These are phyloP conservation scores for Hippocampus zosterae DNA, from an alignment of 2,113 vertebrate genomes.

Conservation along the genomic window DNA sequence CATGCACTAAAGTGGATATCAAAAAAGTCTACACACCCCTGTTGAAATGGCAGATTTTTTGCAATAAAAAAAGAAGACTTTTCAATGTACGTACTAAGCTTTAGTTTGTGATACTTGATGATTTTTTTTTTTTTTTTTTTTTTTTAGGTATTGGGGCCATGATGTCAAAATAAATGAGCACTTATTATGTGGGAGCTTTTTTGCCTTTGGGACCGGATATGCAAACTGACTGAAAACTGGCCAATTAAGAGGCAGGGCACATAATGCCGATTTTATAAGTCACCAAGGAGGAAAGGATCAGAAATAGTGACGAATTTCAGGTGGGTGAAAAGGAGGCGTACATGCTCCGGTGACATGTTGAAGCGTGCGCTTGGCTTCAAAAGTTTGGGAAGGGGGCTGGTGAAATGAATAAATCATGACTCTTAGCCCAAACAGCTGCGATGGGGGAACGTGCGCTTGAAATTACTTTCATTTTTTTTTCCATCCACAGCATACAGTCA, in stretches of 20 bases:
- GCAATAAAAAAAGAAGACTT: too few species aligned
- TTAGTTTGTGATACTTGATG: too few species aligned
- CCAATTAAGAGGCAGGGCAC: too few species aligned
- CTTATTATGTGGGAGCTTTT: too few species aligned
- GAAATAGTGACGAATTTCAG: background rate
- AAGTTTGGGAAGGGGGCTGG: background rate
- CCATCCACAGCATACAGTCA: conserved; percentile 38
- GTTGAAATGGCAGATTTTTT: too few species aligned
- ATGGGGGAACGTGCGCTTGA: conserved; percentile 54
- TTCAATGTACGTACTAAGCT: too few species aligned
- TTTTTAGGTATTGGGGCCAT: too few species aligned
- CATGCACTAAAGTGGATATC: too few species aligned
- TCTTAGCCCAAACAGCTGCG: conserved; percentile 52
- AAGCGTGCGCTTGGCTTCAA: background rate
- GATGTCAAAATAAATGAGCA: too few species aligned
- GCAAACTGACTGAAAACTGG: background rate
- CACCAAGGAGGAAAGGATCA: background rate
- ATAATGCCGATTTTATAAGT: background rate
- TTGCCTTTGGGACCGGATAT: too few species aligned
- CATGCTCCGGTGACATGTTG: background rate
- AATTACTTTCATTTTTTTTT: conserved; percentile 56
- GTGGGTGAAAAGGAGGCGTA: background rate
- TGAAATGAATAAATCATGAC: conserved; percentile 61
- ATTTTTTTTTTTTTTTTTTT: too few species aligned
- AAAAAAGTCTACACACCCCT: too few species aligned